Evolutionary conservation across 2,797 vertebrate species (phyloP), one percentile per base, ranked within the genome.

Genomic region (Borostomias antarcticus): DNA sequence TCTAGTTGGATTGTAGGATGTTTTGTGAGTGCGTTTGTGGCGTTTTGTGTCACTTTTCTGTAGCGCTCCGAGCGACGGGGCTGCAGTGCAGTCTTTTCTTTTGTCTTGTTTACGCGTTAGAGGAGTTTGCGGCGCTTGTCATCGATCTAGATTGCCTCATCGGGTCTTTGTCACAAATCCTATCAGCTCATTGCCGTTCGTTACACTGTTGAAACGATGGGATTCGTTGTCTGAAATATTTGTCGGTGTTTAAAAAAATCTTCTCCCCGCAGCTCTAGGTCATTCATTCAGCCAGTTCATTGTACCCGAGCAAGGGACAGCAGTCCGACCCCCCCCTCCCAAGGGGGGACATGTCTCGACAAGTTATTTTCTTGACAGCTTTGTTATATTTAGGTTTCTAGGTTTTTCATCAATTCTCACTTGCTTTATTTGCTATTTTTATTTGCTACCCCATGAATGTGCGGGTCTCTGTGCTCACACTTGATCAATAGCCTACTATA

Each of bases 21-120:
- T 51, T 15, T 2, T 3, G 4, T 75, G 47, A 58, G 25, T 9
- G 15, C 0, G 21, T 51, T 8, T 48, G 3, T 2, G 2, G 23
- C 23, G 32, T 65, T 74, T 37, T 2, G 9, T 7, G 51, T 26
- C 66, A 32, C 54, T 61, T 45, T 64, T 52, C 47, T 43, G n/a
- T 21, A 15, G 48, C 33, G 40, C 25, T 64, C 29, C 19, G 48
- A 68, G 62, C 50, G 26, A 62, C 74, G 64, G 32, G 68, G 77
- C 86, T 88, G 87, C 88, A 81, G 67, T 81, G 87, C 81, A 77
- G 66, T 70, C 21, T 51, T 68, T 87, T 80, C 86, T 88, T 90
- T 91, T 88, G 87, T 91, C 78, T 87, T 90, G 90, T 90, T 89
- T 82, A 82, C 82, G 62, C 69, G 32, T 52, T 37, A 62, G 48